These are phyloP conservation scores for Erithacus rubecula DNA, from an alignment of 2,797 vertebrate genomes.

Conservation along the genomic window DNA sequence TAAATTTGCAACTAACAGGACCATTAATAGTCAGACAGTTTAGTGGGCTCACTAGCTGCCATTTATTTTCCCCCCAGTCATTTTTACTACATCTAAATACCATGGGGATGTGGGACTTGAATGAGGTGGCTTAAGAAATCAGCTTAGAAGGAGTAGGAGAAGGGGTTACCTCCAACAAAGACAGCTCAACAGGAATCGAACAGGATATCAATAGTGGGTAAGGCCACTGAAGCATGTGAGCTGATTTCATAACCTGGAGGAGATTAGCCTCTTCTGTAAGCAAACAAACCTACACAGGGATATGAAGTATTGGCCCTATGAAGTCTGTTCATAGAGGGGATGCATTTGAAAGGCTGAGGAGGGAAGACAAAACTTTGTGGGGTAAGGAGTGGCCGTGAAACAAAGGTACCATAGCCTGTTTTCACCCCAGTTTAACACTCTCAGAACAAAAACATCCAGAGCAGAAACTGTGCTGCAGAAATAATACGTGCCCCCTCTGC, in stretches of 20 bases:
- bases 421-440: background rate
- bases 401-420: background rate
- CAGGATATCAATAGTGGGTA: background rate
- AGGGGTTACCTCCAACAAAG: constrained; percentile 37
- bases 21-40: constrained; percentile 51
- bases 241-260: constrained; percentile 36
- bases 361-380: background rate
- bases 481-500: background rate
- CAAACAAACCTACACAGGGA: background rate
- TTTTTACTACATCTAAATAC: constrained; percentile 43
- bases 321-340: background rate
- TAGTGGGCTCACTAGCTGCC: background rate
- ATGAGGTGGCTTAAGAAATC: constrained; percentile 40
- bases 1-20: constrained; percentile 44
- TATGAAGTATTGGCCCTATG: background rate
- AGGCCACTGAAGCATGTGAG: constrained; percentile 35
- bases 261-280: constrained; percentile 9
- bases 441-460: background rate
- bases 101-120: background rate
- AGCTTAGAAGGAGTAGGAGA: constrained; percentile 12
- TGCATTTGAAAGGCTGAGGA: background rate
- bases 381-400: background rate
- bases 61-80: background rate
- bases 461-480: background rate
- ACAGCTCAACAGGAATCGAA: background rate